A percentile compares a stretch with the other conserved stretches of the same genome.
phyloP scores from a whole-genome alignment of 2,113 vertebrate species.

The Suncus etruscus region DNA sequence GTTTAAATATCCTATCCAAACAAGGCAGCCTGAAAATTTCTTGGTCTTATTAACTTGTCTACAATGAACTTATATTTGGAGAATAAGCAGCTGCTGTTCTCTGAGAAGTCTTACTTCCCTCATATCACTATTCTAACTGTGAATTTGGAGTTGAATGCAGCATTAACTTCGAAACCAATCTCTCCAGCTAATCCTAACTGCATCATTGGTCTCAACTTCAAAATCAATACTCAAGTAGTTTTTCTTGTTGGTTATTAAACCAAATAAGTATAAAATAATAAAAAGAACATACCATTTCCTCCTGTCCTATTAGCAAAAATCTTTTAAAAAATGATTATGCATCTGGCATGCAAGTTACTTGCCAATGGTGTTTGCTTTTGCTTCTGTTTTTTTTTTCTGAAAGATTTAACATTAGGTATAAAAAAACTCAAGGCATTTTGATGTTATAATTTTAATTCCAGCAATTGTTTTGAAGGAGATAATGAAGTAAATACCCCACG shows the following conservation, averaged over 20 bases:
- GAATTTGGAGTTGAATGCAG: not conserved
- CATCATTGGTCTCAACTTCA: not conserved
- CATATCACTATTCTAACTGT: not conserved
- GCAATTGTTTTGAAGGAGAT: not conserved
- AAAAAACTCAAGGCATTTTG: not conserved
- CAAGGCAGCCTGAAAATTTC: constrained; percentile 20
- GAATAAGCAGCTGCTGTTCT: not conserved
- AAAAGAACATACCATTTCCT: not conserved
- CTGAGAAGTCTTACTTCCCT: not conserved
- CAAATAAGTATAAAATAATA: constrained; percentile 16
- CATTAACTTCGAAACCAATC: not conserved
- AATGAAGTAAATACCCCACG: not conserved
- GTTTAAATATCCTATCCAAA: constrained; percentile 5
- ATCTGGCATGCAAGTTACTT: not conserved
- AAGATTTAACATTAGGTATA: not conserved
- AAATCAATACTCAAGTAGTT: not conserved
- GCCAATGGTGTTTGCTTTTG: no score
- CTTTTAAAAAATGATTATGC: not conserved
- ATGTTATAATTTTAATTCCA: not conserved
- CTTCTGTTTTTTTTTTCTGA: not conserved
- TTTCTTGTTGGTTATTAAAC: constrained; percentile 3
- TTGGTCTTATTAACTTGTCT: not conserved
- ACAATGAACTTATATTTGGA: not conserved
- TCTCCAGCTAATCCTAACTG: no score
- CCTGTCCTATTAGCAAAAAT: not conserved